Evolutionary conservation across 2,113 vertebrate species (phyloP), one percentile per base, ranked within the genome.

Genomic region (Crotalus horridus): DNA sequence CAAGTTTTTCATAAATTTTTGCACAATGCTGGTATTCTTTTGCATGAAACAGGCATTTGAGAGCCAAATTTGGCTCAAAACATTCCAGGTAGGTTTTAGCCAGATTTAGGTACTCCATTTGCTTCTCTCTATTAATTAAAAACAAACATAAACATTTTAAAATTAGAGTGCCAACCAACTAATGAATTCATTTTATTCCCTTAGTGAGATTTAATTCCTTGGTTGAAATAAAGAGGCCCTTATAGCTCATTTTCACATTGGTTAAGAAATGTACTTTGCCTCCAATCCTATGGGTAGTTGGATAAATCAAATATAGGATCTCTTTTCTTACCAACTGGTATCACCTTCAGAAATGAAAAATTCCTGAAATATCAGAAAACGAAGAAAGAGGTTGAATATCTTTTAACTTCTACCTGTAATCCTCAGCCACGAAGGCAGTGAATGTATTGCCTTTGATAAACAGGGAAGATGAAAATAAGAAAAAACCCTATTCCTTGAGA

Each of bases 61-160:
- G 95, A 17, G 98, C 97, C 12, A 98, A 95, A 69, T 97, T 97
- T 59, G 97, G 97, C 91, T 98, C 98, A 10, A 94, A 95, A 26
- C 97, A 98, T 91, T 98, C 97, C 96, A 98, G 93, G 89, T 98
- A 98, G 23, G 96, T 98, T 94, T 98, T 98, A 23, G 98, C 98
- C 96, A 98, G 94, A 64, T 96, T 85, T 95, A 98, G 94, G 91
- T 98, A 98, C 87, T 98, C 97, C 97, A 98, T 87, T 89, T 98
- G 97, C 90, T 98, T 98, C 94, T 98, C 98, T 95, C 98, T 98
- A 94, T 10, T 21, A 54, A 5, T 33, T 85, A 74, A 90, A 95
- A 96, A 89, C 94, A 93, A 94, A 91, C 21, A 91, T 20, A 85
- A 7, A n/a, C 11, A 51, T 89, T 94, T 69, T 23, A 90, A 58